Evolutionary conservation across 2,888 invertebrate genomes (phyloP).

Genomic region (Deilephila elpenor): DNA sequence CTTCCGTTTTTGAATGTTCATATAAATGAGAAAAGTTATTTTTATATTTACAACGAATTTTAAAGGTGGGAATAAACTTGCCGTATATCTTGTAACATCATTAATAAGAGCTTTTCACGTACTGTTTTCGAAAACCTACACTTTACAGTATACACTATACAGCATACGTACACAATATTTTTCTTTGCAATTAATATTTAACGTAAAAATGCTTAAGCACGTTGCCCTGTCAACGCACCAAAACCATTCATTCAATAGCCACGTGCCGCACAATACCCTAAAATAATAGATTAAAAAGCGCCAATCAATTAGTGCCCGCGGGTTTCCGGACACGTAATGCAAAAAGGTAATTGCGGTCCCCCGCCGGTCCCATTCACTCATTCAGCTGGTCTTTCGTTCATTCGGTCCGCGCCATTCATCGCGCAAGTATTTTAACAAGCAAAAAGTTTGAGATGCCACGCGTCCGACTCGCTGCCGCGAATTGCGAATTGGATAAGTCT

Average conservation of each 20-base stretch:
- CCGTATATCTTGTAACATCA: too few relatives aligned
- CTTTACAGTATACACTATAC: too few relatives aligned
- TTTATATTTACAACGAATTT: too few relatives aligned
- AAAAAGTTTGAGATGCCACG: constrained; percentile 39
- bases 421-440: constrained; percentile 43
- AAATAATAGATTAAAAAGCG: constrained; percentile 6
- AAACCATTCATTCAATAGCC: neutral
- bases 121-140: too few relatives aligned
- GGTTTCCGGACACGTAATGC: constrained; percentile 22
- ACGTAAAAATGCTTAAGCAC: too few relatives aligned
- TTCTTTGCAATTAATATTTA: too few relatives aligned
- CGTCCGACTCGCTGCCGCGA: constrained; percentile 28
- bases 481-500: neutral
- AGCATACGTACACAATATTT: too few relatives aligned
- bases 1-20: too few relatives aligned
- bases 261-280: constrained; percentile 8
- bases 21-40: too few relatives aligned
- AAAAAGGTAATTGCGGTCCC: constrained; percentile 30
- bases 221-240: too few relatives aligned
- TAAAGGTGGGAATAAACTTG: too few relatives aligned
- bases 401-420: constrained; percentile 36
- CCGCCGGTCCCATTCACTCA: constrained; percentile 26
- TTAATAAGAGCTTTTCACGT: too few relatives aligned
- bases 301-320: constrained; percentile 20
- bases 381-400: constrained; percentile 25